Base-by-base conservation (phyloP, 92 coral and sea anemone genomes). In the Parazoanthus swiftii region DNA sequence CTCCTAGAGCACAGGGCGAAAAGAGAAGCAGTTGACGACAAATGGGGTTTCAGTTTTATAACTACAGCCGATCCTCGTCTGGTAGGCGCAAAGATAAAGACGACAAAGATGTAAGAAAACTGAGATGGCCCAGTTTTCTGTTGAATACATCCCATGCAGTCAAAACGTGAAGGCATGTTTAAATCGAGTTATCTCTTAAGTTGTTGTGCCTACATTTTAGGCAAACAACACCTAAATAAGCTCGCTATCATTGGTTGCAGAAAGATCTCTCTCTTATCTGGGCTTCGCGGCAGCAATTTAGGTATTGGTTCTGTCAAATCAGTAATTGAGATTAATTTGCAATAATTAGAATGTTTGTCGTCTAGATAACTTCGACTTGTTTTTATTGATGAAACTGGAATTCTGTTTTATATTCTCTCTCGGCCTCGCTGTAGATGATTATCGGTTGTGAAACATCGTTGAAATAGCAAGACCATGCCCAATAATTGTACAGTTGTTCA, bases 271-370 rank as follows among this genome's bases (percentile, higher is more conserved):
- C 59, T 44, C 59, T 78, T 78, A 78, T 78, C 81, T 78, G 20
- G 58, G 81, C 48, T 78, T 78, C 63, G 33, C 33, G 33, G 81
- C 81, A n/a, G n/a, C 63, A 43, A 65, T 78, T 78, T 78, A 78
- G n/a, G 81, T n/a, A 65, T 21, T 23, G 81, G 20, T 14, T 78
- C 81, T 78, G 65, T 78, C 81, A 78, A 13, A 46, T n/a, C 42
- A 39, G 65, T 78, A 43, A 48, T 78, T 9, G 63, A 78, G 59
- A 36, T 78, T 39, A 21, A 54, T 54, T 54, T 54, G 3, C 2
- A 54, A 54, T 54, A 54, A 78, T 78, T 78, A 78, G 59, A 5
- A 46, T 21, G 42, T 26, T 46, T 78, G 81, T 78, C 59, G 59
- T 77, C 81, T 9, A 21, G 70, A 63, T 63, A 63, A 78, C 8